Base-by-base conservation (phyloP, 1,140 invertebrate species). In the Streblospio benedicti region DNA sequence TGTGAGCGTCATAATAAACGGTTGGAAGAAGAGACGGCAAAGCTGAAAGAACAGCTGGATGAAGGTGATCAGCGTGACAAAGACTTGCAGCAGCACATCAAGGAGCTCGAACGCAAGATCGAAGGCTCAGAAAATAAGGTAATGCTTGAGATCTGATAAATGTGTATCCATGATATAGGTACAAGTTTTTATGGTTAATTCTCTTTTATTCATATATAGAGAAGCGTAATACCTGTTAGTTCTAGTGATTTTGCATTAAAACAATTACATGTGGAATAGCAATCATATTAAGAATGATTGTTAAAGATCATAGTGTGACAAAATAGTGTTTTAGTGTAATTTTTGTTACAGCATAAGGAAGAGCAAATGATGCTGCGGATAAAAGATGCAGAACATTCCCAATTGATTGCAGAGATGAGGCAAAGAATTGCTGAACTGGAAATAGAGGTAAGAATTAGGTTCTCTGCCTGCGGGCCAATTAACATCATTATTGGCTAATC, bases 381-480 rank as follows among this genome's bases (percentile, higher is more conserved):
- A 56, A 85, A 89, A 65, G 93, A 97, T 70, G 91, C 93, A 27
- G 94, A 98, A 73, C 88, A 93, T 69, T 86, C 91, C 47, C 93
- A 97, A 76, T 83, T 85, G 51, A 87, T 97, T 45, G 93, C 92
- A n/a, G 93, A 96, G 77, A 81, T 98, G 16, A 90, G 87, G 62
- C 93, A 95, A 67, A 91, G 92, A 79, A 92, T 97, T 60, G 94
- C 93, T 6, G 84, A 90, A 68, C 83, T 97, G 58, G 93, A 97
- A 80, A 83, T 76, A 49, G 47, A 62, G 52, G 59, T 61, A 28
- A 28, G 23, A 45, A 27, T 4, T 20, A 23, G 18, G 5, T 27
- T 51, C 25, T 6, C 43, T 45, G 20, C 27, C 5, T 57, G 23
- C 23, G n/a, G n/a, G 28, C 5, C 2, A 56, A 43, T 41, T 44